Conservation (phyloP, 2,113 vertebrate genomes). For the Benitochromis conjunctus region DNA sequence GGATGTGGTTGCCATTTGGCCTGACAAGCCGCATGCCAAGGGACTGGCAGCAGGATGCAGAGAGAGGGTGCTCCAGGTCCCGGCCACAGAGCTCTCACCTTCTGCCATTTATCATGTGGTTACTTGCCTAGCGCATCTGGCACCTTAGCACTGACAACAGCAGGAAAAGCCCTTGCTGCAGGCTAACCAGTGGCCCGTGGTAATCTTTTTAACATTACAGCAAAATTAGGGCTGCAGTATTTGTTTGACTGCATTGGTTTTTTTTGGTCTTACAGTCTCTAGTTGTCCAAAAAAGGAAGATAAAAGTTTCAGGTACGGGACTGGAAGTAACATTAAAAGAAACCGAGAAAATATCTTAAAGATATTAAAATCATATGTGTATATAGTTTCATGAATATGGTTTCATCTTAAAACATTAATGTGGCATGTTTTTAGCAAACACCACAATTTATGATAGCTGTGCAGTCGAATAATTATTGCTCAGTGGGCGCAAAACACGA, state of each 20-base stretch:
- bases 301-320: neutral
- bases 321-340: neutral
- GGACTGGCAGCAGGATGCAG: constrained; percentile 54
- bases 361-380: neutral
- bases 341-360: neutral
- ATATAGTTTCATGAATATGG: neutral
- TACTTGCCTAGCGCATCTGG: constrained; percentile 63
- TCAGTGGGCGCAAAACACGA: constrained; percentile 29
- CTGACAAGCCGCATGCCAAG: constrained; percentile 60
- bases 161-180: constrained; percentile 39
- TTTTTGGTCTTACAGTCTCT: neutral
- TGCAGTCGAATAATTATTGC: constrained; percentile 52
- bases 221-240: neutral
- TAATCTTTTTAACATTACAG: constrained; percentile 23
- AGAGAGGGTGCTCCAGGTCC: constrained; percentile 51
- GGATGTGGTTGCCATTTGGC: constrained; percentile 68
- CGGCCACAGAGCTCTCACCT: constrained; percentile 55
- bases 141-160: constrained; percentile 42
- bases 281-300: neutral
- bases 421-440: constrained; percentile 19
- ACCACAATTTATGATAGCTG: constrained; percentile 31
- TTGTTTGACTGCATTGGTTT: neutral
- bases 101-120: constrained; percentile 71
- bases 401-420: constrained; percentile 6
- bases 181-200: constrained; percentile 29